Conservation (phyloP, 2,888 invertebrate genomes). For the Amiota minor region DNA sequence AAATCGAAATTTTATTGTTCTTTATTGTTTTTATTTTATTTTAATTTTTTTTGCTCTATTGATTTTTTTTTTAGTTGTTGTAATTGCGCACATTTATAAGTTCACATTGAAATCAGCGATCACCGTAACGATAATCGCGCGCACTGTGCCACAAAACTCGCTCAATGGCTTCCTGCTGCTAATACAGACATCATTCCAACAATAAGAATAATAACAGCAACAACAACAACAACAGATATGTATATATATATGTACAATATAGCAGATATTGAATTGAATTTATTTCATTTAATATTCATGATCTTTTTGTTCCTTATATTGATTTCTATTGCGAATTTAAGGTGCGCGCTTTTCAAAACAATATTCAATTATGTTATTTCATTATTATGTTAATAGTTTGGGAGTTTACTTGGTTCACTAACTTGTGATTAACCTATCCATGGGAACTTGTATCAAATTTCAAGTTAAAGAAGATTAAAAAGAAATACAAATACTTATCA, state of each 20-base stretch:
- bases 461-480: neutral
- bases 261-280: conserved; percentile 37
- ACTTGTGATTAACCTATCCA: neutral
- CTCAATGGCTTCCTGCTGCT: conserved; percentile 59
- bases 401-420: conserved; percentile 41
- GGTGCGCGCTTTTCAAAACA: conserved; percentile 35
- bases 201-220: conserved; percentile 41
- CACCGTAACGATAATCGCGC: conserved; percentile 35
- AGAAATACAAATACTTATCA: neutral
- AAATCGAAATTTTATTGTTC: conserved; percentile 16
- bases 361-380: conserved; percentile 45
- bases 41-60: neutral
- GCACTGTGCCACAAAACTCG: conserved; percentile 16
- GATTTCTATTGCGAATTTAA: conserved; percentile 38
- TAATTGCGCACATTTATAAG: conserved; percentile 38
- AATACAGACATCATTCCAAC: conserved; percentile 58
- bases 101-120: conserved; percentile 29
- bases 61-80: neutral
- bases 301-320: conserved; percentile 44
- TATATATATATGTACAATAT: no score
- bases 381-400: conserved; percentile 51
- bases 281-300: conserved; percentile 24
- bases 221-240: conserved; percentile 34
- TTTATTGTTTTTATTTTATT: neutral
- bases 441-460: neutral